phyloP scores from a whole-genome alignment of 2,797 vertebrate genomes.

The Leuciscus waleckii region DNA sequence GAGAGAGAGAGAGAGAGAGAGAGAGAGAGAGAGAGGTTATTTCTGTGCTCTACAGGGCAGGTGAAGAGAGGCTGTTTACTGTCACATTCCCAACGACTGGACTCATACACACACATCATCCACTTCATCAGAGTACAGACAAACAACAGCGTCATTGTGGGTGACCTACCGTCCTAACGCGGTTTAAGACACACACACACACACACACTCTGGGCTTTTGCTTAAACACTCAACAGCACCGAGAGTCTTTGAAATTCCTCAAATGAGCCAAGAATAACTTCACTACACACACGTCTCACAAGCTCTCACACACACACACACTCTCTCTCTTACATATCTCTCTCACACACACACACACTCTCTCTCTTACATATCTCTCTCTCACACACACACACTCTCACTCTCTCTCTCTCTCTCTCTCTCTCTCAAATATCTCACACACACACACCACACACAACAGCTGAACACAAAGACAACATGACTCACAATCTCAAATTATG shows the following conservation, averaged over 20 bases:
- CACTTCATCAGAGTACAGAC: background rate
- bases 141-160: background rate
- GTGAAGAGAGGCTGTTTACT: slow-evolving; percentile 53
- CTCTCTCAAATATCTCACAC: too few relatives aligned
- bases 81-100: slow-evolving; percentile 24
- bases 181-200: background rate
- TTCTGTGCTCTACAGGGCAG: slow-evolving; percentile 44
- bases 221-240: background rate
- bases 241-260: slow-evolving; percentile 15
- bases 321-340: too few relatives aligned
- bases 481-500: background rate
- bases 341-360: background rate
- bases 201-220: background rate
- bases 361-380: too few relatives aligned
- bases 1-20: too few relatives aligned
- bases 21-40: too few relatives aligned
- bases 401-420: too few relatives aligned
- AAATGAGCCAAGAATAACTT: slow-evolving; percentile 44
- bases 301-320: too few relatives aligned
- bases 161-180: background rate
- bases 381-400: background rate
- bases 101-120: slow-evolving; percentile 15
- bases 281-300: background rate
- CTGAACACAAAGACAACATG: background rate
- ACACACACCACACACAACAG: background rate